Evolutionary conservation across 2,888 invertebrate genomes (phyloP), one percentile per base, ranked within the genome.

Genomic region (Anarsia innoxiella): DNA sequence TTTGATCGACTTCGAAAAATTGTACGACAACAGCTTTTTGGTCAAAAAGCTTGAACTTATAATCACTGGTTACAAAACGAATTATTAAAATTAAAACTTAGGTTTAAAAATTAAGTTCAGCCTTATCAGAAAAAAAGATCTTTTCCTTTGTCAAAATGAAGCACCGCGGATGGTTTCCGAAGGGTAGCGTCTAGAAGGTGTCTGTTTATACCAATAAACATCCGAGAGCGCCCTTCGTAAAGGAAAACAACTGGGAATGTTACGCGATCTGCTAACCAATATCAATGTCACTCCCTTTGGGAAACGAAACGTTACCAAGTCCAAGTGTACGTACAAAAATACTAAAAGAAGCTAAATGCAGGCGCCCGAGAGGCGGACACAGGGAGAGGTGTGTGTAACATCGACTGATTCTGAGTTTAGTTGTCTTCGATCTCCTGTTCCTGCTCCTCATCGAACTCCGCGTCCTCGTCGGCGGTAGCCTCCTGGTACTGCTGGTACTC

Each of bases 401-500:
- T 48, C 40, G 44, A 32, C 44, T 5, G 38, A 39, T n/a, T n/a
- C n/a, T 33, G 37, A 40, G 63, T 55, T 58, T 83, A 84, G 73
- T 84, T 82, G 63, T 90, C 90, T 56, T 91, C 91, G 66, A 90
- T 90, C 76, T 90, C 91, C 53, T 88, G 90, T 68, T 90, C 90
- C 57, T 88, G 88, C 56, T 91, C 91, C 72, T 93, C 93, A 58
- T 93, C 93, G 74, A 92, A 93, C 80, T 93, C 93, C 0, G 91
- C 91, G 66, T 93, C 93, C 68, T 93, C 93, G 60, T 93, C 93
- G 52, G 92, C 92, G 50, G 92, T 93, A 44, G 94, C 94, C 74
- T 92, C 95, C 83, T 96, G 96, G 87, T 96, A 96, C 70, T 96
- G 96, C 75, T 96, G 96, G 82, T 96, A 96, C 73, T 96, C 96